Conservation (phyloP, 2,797 vertebrate genomes). For the Thunnus albacares region DNA sequence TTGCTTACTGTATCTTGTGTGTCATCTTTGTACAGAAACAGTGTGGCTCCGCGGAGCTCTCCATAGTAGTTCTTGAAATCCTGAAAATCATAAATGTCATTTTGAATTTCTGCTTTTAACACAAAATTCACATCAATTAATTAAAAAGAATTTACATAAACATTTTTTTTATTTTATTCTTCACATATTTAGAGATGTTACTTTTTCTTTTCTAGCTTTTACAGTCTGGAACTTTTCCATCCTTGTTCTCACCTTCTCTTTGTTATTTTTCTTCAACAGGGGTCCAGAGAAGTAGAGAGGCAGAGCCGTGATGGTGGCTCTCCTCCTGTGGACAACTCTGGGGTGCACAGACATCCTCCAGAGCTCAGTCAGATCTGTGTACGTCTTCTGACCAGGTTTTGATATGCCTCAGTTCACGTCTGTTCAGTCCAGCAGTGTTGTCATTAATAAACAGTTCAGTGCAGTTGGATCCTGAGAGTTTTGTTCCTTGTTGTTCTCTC, state of each 20-base stretch:
- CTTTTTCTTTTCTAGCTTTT: too few species aligned
- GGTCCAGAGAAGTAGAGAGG: slow-evolving; percentile 75
- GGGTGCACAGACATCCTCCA: slow-evolving; percentile 41
- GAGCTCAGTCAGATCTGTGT: background rate
- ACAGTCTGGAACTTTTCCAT: background rate
- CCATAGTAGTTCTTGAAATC: slow-evolving; percentile 71
- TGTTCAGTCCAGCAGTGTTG: slow-evolving; percentile 3
- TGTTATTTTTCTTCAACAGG: slow-evolving; percentile 63
- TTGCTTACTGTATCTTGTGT: slow-evolving; percentile 73
- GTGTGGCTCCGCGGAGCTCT: slow-evolving; percentile 76
- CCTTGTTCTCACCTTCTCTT: slow-evolving; percentile 62
- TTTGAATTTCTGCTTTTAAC: background rate
- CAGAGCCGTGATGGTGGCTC: slow-evolving; percentile 66
- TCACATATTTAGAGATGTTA: too few species aligned
- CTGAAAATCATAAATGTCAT: slow-evolving; percentile 50
- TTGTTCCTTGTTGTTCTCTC: background rate
- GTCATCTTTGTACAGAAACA: slow-evolving; percentile 79
- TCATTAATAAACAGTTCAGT: background rate
- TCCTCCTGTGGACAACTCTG: slow-evolving; percentile 62
- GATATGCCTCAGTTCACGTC: background rate
- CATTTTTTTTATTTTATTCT: too few species aligned
- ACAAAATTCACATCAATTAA: slow-evolving; percentile 4
- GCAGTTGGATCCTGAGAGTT: slow-evolving; percentile 7
- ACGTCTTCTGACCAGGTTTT: background rate
- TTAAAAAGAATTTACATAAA: background rate